Evolutionary conservation across 2,113 vertebrate genomes (phyloP).

Genomic region (Amblyornis subalaris): DNA sequence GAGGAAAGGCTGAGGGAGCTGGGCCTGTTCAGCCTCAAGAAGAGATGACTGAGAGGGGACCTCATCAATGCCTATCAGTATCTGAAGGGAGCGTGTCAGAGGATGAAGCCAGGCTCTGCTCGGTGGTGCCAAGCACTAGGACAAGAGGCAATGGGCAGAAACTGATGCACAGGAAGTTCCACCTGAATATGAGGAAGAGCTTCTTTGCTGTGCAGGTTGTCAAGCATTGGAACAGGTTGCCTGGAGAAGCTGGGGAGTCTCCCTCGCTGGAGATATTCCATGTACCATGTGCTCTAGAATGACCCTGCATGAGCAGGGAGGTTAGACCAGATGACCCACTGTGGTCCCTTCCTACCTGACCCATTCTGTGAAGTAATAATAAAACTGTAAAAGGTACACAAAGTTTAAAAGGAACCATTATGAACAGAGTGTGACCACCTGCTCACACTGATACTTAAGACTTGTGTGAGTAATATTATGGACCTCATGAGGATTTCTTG

Average conservation of each 20-base stretch:
- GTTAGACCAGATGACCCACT: neutral
- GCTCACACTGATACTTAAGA: neutral
- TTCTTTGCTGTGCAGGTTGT: neutral
- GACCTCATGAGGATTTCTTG: neutral
- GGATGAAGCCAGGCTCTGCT: neutral
- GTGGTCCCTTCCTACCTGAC: neutral
- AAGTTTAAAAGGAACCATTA: neutral
- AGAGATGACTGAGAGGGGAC: neutral
- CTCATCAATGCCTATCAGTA: neutral
- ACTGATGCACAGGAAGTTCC: neutral
- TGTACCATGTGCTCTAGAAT: neutral
- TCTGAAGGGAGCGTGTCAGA: neutral
- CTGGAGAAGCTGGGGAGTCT: neutral
- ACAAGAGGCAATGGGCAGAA: neutral
- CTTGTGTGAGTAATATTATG: neutral
- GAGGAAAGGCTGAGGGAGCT: neutral
- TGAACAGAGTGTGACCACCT: neutral
- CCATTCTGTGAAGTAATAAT: neutral
- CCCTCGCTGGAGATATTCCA: neutral
- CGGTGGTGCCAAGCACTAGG: rapidly evolving
- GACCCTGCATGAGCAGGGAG: neutral
- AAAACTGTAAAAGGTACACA: neutral
- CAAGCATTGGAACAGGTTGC: neutral
- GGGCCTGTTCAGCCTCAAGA: neutral
- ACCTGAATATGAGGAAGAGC: neutral